Percentiles rank a stretch among this genome's conserved stretches.
phyloP scores from a whole-genome alignment of 1,140 invertebrate genomes.

The Papilio dardanus region DNA sequence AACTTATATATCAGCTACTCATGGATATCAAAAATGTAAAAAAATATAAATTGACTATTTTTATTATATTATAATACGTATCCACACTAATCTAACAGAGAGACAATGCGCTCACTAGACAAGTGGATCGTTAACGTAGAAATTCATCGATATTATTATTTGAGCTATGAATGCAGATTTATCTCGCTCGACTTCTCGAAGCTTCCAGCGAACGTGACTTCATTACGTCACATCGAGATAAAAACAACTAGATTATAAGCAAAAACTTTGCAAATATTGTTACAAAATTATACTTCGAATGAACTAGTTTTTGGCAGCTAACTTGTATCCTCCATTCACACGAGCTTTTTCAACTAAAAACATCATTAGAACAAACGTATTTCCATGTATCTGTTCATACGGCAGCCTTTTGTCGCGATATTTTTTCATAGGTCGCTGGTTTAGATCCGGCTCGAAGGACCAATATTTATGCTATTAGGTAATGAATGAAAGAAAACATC shows the following conservation, averaged over 20 bases:
- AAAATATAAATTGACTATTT: neutral
- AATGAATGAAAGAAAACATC: no score
- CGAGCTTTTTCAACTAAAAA: no score
- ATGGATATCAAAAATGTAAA: no score
- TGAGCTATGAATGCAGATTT: constrained; percentile 47
- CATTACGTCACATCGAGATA: neutral
- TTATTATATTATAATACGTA: neutral
- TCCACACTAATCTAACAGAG: constrained; percentile 46
- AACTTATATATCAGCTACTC: no score
- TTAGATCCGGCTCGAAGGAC: no score
- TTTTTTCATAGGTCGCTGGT: no score
- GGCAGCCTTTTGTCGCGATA: no score
- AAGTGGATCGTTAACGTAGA: constrained; percentile 75
- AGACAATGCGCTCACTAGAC: constrained; percentile 68
- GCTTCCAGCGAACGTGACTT: constrained; percentile 11
- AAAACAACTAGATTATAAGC: neutral
- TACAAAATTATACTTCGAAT: neutral
- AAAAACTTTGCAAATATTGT: neutral
- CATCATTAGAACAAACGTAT: no score
- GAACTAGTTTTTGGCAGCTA: neutral
- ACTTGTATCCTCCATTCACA: no score
- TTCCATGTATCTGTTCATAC: no score
- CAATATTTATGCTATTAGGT: no score
- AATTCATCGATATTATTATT: constrained; percentile 74
- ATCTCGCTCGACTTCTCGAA: constrained; percentile 10